phyloP scores from a whole-genome alignment of 2,888 invertebrate species.

The Timandra comae region DNA sequence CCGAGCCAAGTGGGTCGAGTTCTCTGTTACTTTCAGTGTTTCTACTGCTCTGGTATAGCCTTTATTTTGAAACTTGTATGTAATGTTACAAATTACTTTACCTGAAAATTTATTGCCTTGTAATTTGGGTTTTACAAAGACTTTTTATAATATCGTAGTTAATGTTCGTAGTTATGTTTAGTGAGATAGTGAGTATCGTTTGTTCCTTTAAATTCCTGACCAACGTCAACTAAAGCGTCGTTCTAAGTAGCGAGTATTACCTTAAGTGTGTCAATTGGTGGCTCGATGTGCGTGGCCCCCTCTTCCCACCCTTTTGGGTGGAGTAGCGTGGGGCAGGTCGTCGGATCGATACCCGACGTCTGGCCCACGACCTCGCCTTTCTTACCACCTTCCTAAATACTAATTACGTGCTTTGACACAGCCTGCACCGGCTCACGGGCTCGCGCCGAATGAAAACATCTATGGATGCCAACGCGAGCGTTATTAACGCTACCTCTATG shows the following conservation, averaged over 20 bases:
- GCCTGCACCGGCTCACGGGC: slow-evolving; percentile 61
- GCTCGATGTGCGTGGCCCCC: slow-evolving; percentile 71
- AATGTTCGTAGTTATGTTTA: too few species aligned
- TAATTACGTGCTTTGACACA: slow-evolving; percentile 77
- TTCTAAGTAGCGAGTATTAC: slow-evolving; percentile 68
- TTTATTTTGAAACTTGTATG: slow-evolving; percentile 12
- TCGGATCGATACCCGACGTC: slow-evolving; percentile 81
- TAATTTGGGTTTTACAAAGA: too few species aligned
- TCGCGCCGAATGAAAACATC: slow-evolving; percentile 67
- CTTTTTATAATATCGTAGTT: too few species aligned
- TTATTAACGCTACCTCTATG: slow-evolving; percentile 58
- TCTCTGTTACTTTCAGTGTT: slow-evolving; percentile 61
- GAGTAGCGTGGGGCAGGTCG: slow-evolving; percentile 74
- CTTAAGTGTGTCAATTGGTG: slow-evolving; percentile 76
- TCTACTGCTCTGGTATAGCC: slow-evolving; percentile 46
- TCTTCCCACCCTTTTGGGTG: slow-evolving; percentile 41
- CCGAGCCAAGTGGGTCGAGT: slow-evolving; percentile 70
- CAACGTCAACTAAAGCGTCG: slow-evolving; percentile 45
- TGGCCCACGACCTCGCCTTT: slow-evolving; percentile 77
- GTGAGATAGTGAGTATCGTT: too few species aligned
- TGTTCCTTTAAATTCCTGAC: too few species aligned
- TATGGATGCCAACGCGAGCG: slow-evolving; percentile 57
- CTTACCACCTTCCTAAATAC: slow-evolving; percentile 78
- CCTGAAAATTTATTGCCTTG: too few species aligned
- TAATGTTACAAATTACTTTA: too few species aligned